phyloP scores from a whole-genome alignment of 2,797 vertebrate genomes.

The Pygocentrus nattereri region DNA sequence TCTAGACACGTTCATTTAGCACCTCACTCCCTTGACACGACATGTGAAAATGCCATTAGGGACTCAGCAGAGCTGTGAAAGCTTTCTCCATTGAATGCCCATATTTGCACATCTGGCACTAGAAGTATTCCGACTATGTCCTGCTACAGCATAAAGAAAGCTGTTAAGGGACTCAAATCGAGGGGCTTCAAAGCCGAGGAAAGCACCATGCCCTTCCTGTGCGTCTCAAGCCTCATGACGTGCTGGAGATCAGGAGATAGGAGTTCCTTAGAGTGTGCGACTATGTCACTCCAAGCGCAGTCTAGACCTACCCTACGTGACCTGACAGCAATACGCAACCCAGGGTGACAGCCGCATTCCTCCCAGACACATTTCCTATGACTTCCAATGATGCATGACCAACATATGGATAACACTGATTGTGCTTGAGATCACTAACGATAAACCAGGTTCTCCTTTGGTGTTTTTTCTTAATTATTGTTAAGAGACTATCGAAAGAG shows the following conservation, averaged over 20 bases:
- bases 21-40: slow-evolving; percentile 26
- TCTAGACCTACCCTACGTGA: slow-evolving; percentile 50
- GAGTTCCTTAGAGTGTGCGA: slow-evolving; percentile 43
- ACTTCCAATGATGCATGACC: slow-evolving; percentile 20
- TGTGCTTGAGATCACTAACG: slow-evolving; percentile 3
- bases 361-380: slow-evolving; percentile 38
- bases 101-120: slow-evolving; percentile 67
- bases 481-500: slow-evolving; percentile 24
- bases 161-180: slow-evolving; percentile 64
- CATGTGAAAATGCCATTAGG: slow-evolving; percentile 28
- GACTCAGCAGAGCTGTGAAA: slow-evolving; percentile 53
- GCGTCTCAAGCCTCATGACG: slow-evolving; percentile 71
- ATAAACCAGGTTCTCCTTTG: slow-evolving; percentile 32
- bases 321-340: slow-evolving; percentile 40
- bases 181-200: slow-evolving; percentile 75
- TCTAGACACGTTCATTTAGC: slow-evolving; percentile 21
- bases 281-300: slow-evolving; percentile 14
- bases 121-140: slow-evolving; percentile 66
- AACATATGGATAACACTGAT: slow-evolving; percentile 32
- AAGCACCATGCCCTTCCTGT: slow-evolving; percentile 81
- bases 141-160: slow-evolving; percentile 56
- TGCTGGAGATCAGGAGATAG: slow-evolving; percentile 71
- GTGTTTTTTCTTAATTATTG: slow-evolving; percentile 13
- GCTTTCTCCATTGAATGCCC: slow-evolving; percentile 60
- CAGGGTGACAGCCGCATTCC: slow-evolving; percentile 45